These are phyloP conservation scores for Antitype chi DNA, from an alignment of 2,888 invertebrate species.

Conservation along the genomic window DNA sequence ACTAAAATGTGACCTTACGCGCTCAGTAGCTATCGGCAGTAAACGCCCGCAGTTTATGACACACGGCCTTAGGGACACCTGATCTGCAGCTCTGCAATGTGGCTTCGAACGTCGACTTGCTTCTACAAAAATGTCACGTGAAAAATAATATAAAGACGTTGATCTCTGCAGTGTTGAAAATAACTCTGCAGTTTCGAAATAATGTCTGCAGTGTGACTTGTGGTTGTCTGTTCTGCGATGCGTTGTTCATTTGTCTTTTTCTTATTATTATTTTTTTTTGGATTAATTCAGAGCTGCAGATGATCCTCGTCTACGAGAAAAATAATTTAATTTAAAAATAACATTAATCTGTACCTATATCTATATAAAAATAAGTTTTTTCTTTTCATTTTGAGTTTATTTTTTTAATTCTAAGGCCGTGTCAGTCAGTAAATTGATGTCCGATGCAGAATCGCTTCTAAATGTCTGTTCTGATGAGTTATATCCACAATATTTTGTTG, in stretches of 20 bases:
- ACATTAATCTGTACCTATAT: constrained; percentile 24
- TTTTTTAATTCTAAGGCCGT: constrained; percentile 70
- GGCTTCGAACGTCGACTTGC: constrained; percentile 35
- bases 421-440: constrained; percentile 67
- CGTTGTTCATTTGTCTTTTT: constrained; percentile 15
- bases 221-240: constrained; percentile 28
- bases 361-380: constrained; percentile 48
- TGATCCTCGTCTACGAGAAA: constrained; percentile 16
- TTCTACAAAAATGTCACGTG: constrained; percentile 33
- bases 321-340: constrained; percentile 27
- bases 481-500: constrained; percentile 56
- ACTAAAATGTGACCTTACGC: constrained; percentile 56
- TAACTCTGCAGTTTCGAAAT: constrained; percentile 43
- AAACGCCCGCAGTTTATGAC: constrained; percentile 84
- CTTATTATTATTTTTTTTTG: background rate
- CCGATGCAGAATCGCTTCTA: constrained; percentile 83
- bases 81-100: constrained; percentile 49
- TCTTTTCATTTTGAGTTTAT: constrained; percentile 31
- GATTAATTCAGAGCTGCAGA: constrained; percentile 55
- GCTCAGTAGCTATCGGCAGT: constrained; percentile 36
- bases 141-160: constrained; percentile 21
- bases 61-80: constrained; percentile 77
- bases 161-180: constrained; percentile 29
- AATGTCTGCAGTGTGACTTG: constrained; percentile 41
- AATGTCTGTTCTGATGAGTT: constrained; percentile 28